Percentiles rank a stretch among this genome's conserved stretches.
Evolutionary conservation across 2,113 vertebrate genomes (phyloP).

Genomic region (Actenoides lindsayi): DNA sequence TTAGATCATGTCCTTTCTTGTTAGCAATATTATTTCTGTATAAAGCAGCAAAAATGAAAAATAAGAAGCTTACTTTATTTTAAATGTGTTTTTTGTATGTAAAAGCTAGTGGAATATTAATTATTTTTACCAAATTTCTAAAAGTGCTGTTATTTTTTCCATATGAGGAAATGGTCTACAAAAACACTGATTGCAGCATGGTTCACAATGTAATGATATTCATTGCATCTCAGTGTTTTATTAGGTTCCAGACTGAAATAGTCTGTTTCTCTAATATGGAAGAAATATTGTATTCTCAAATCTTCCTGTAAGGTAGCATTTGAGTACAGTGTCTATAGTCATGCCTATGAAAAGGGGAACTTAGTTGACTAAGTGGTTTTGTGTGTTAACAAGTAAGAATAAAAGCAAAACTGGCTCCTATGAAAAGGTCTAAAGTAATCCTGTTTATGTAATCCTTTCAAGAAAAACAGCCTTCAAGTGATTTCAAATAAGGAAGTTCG

Average conservation of each 20-base stretch:
- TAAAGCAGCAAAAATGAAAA: not conserved
- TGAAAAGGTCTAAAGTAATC: slow-evolving; percentile 37
- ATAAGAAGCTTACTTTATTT: not conserved
- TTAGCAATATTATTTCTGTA: not conserved
- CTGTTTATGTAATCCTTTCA: slow-evolving; percentile 29
- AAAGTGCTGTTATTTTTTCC: not conserved
- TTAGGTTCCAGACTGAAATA: not conserved
- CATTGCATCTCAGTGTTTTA: not conserved
- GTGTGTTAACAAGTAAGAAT: not conserved
- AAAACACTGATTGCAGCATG: not conserved
- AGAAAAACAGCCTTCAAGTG: not conserved
- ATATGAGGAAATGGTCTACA: not conserved
- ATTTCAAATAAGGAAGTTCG: slow-evolving; percentile 41
- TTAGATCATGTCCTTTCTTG: not conserved
- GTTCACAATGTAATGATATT: not conserved
- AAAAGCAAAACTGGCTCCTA: slow-evolving; percentile 31
- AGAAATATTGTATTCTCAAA: not conserved
- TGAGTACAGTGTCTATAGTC: not conserved
- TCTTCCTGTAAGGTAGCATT: not conserved
- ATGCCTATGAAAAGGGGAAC: not conserved
- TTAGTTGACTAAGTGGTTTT: not conserved
- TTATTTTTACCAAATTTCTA: not conserved
- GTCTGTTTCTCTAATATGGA: not conserved
- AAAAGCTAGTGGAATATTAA: not conserved
- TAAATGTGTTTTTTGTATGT: not conserved